These are phyloP conservation scores for Meandrina meandrites DNA, from an alignment of 92 coral and sea anemone species.

Conservation along the genomic window DNA sequence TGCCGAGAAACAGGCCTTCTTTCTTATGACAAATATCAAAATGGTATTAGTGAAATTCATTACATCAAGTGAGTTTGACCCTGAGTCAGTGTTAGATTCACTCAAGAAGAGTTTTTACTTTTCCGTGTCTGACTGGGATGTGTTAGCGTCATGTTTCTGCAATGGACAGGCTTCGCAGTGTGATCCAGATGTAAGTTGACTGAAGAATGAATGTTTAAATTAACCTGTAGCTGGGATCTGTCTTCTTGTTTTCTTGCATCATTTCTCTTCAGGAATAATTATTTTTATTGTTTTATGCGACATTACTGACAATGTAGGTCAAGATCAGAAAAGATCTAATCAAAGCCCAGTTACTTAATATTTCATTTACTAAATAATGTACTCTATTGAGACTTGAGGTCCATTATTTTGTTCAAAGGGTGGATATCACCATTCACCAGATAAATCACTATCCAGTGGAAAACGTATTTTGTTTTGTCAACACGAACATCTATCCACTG, in stretches of 20 bases:
- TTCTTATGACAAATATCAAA: conserved; percentile 81
- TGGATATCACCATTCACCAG: no score
- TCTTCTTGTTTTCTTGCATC: neutral
- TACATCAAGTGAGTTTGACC: conserved; percentile 51
- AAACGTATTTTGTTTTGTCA: no score
- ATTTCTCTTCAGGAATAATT: no score
- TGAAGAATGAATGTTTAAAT: neutral
- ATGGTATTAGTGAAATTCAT: conserved; percentile 70
- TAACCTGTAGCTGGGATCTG: neutral
- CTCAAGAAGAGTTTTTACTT: conserved; percentile 66
- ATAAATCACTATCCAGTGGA: no score
- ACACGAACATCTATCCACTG: no score
- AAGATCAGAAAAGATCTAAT: no score
- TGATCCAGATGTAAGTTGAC: conserved; percentile 49
- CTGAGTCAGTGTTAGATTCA: conserved; percentile 25
- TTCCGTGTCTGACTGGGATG: conserved; percentile 81
- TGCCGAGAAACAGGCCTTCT: conserved; percentile 61
- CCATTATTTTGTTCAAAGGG: no score
- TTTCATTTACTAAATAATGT: no score
- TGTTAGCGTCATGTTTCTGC: conserved; percentile 81
- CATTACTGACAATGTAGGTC: no score
- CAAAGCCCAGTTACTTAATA: no score
- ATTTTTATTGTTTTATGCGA: no score
- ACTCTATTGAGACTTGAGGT: no score
- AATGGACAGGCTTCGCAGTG: conserved; percentile 90